Conservation (phyloP, 2,113 vertebrate genomes). For the Mormyrus lacerda region DNA sequence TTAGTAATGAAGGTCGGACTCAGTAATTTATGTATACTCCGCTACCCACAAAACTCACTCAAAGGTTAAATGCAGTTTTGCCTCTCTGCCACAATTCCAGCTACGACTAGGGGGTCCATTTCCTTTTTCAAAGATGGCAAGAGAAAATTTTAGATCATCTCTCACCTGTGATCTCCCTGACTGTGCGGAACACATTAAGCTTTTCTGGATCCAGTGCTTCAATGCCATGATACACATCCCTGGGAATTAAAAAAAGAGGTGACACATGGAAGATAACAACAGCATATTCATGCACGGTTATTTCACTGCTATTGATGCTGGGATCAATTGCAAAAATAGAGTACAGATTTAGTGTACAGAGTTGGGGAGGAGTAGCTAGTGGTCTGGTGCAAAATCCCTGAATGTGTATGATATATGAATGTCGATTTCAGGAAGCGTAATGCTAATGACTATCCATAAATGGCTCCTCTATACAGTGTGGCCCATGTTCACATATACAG, state of each 20-base stretch:
- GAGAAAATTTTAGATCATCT: background rate
- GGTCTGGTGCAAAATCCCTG: background rate
- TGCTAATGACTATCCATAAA: background rate
- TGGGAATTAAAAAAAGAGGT: constrained; percentile 42
- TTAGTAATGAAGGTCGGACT: background rate
- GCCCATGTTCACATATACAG: background rate
- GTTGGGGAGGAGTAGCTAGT: background rate
- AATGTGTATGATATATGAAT: background rate
- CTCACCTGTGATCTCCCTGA: constrained; percentile 94
- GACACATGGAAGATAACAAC: background rate
- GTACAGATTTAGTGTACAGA: background rate
- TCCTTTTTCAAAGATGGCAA: background rate
- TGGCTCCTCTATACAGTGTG: background rate
- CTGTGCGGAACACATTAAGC: constrained; percentile 88
- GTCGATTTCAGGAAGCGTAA: background rate
- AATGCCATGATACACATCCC: constrained; percentile 90
- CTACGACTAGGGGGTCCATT: background rate
- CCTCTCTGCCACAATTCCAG: background rate
- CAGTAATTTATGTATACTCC: background rate
- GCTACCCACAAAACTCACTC: background rate
- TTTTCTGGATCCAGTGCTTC: constrained; percentile 92
- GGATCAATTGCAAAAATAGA: background rate
- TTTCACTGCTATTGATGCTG: background rate
- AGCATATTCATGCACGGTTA: background rate
- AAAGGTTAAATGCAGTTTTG: background rate